Evolutionary conservation across 2,888 invertebrate genomes (phyloP).

Genomic region (Dorcus hopei): DNA sequence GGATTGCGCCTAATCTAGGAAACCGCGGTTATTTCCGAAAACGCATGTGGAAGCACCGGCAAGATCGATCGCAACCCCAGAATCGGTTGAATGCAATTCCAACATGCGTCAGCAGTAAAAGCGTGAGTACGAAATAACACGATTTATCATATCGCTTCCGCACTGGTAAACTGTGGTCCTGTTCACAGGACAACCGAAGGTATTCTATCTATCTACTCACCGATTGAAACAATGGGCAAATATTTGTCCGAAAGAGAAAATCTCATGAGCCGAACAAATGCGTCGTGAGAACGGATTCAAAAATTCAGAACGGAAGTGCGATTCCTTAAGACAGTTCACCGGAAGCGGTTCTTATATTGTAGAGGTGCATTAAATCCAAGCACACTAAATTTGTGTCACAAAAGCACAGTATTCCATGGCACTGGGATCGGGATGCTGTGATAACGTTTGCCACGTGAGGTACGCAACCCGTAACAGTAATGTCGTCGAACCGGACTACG

Average conservation of each 20-base stretch:
- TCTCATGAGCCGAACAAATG: slow-evolving; percentile 3
- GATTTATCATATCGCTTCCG: no score
- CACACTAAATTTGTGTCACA: slow-evolving; percentile 5
- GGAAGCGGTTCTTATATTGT: no score
- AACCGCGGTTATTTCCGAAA: slow-evolving; percentile 15
- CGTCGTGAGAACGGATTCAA: no score
- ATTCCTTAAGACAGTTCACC: no score
- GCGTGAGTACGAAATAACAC: no score
- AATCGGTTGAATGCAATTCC: slow-evolving; percentile 22
- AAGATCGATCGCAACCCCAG: slow-evolving; percentile 24
- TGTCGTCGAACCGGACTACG: slow-evolving; percentile 29
- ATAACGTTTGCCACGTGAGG: slow-evolving; percentile 35
- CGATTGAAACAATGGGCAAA: slow-evolving; percentile 5
- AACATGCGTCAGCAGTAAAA: slow-evolving; percentile 9
- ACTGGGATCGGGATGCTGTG: slow-evolving; percentile 13
- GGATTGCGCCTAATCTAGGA: background rate
- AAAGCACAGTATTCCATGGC: slow-evolving; percentile 22
- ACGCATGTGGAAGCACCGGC: slow-evolving; percentile 21
- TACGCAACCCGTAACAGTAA: slow-evolving; percentile 17
- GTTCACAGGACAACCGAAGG: no score
- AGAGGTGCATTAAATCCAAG: background rate
- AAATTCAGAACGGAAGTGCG: no score
- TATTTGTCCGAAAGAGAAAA: slow-evolving; percentile 4
- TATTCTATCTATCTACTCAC: slow-evolving; percentile 1
- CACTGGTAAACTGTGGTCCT: no score